Conservation (phyloP, 2,888 invertebrate species). For the Drosophila trichaetosa region DNA sequence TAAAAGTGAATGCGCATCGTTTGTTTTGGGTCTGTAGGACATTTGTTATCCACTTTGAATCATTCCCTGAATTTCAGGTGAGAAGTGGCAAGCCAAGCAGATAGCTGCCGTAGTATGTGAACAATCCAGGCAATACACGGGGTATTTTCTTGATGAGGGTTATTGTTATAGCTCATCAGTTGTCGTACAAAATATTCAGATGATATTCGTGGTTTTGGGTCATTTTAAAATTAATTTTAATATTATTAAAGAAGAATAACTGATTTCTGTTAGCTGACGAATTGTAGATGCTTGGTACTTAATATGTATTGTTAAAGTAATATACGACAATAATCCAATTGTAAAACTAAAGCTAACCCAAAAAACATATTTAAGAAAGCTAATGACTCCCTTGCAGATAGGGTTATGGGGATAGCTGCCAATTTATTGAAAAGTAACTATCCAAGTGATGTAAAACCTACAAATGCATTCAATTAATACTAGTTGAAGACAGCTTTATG, state of each 20-base stretch:
- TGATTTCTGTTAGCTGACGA: neutral
- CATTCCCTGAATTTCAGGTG: conserved; percentile 30
- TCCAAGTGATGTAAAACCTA: conserved; percentile 20
- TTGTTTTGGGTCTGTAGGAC: conserved; percentile 83
- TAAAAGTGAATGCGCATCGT: conserved; percentile 82
- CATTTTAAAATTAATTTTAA: neutral
- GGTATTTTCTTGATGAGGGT: conserved; percentile 2
- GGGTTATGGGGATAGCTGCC: neutral
- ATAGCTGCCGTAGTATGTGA: conserved; percentile 5
- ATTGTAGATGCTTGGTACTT: neutral
- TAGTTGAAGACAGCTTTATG: conserved; percentile 55
- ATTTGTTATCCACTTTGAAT: conserved; percentile 74
- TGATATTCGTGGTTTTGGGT: neutral
- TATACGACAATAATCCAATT: neutral
- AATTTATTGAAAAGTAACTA: neutral
- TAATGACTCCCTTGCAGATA: neutral
- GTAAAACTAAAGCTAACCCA: neutral
- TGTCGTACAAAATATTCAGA: neutral
- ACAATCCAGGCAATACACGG: neutral
- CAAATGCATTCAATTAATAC: conserved; percentile 39
- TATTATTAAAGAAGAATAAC: neutral
- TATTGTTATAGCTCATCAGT: conserved; percentile 3
- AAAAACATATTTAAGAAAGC: neutral
- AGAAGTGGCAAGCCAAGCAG: conserved; percentile 47
- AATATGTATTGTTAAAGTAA: neutral